These are phyloP conservation scores for Odiellus spinosus DNA, from an alignment of 2,888 invertebrate genomes.

Conservation along the genomic window DNA sequence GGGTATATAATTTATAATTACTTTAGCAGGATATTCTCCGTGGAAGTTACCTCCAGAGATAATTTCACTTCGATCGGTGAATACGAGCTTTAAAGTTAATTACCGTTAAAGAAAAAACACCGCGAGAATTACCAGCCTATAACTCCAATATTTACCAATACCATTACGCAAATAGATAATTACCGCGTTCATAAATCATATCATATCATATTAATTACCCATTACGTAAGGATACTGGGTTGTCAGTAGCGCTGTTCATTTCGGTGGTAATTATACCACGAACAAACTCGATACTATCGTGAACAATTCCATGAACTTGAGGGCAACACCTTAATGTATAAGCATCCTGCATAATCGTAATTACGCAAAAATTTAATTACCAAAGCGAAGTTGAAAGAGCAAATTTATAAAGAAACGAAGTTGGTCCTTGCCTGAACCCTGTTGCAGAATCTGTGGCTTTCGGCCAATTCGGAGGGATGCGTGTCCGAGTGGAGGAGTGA, in stretches of 20 bases:
- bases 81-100: constrained; percentile 31
- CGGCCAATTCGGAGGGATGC: constrained; percentile 46
- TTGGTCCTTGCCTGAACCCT: constrained; percentile 21
- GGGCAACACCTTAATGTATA: constrained; percentile 49
- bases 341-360: constrained; percentile 43
- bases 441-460: constrained; percentile 46
- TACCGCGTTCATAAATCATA: too few species aligned
- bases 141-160: too few species aligned
- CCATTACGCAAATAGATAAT: too few species aligned
- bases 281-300: constrained; percentile 47
- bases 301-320: constrained; percentile 46
- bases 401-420: background rate
- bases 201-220: background rate
- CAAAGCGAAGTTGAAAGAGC: background rate
- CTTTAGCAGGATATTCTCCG: constrained; percentile 51
- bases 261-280: constrained; percentile 41
- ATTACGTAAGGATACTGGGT: constrained; percentile 35
- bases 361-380: too few species aligned
- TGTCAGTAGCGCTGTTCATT: constrained; percentile 50
- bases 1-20: constrained; percentile 16
- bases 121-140: background rate
- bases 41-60: constrained; percentile 53
- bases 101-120: too few species aligned
- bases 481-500: constrained; percentile 44
- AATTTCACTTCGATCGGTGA: constrained; percentile 41